Evolutionary conservation across 2,113 vertebrate genomes (phyloP), one percentile per base, ranked within the genome.

Genomic region (Aegotheles bennettii): DNA sequence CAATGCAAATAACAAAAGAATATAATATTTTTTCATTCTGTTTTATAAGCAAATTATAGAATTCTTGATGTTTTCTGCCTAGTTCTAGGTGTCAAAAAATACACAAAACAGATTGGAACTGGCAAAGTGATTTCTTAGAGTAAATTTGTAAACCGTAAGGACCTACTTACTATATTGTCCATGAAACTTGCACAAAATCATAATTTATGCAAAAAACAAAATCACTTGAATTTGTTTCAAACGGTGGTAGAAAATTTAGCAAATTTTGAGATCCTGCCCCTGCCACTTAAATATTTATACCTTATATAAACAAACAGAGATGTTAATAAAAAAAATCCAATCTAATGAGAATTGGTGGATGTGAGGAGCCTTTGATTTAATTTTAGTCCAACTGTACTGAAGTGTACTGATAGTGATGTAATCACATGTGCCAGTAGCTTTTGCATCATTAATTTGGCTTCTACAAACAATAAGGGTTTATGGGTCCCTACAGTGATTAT

Each of bases 371-470:
- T 91, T 79, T 50, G 10, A 77, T 87, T 84, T 82, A 50, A 33
- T 77, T 45, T 86, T 59, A 63, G 17, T 64, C 76, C 78, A 81
- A 7, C 17, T 61, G 15, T 45, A 42, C 10, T 43, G 77, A 76
- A 57, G n/a, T 64, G 23, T n/a, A 85, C 16, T 61, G 75, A 38
- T 6, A 65, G 8, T 16, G 21, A 79, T 85, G 36, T 7, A 89
- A 64, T 47, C 65, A 47, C 33, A 25, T 9, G 29, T 81, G n/a
- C 51, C 80, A 83, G 50, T 77, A 75, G 35, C 75, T 88, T 93
- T 88, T 94, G 81, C 69, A 93, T 77, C 78, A 93, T 73, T 95
- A 94, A 91, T 87, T 95, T 83, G 38, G 9, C 24, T 95, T 93
- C 57, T 68, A 57, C 33, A 76, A 91, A 53, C 65, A 94, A 65